phyloP scores from a whole-genome alignment of 2,797 vertebrate genomes.

The Holocentrus rufus region DNA sequence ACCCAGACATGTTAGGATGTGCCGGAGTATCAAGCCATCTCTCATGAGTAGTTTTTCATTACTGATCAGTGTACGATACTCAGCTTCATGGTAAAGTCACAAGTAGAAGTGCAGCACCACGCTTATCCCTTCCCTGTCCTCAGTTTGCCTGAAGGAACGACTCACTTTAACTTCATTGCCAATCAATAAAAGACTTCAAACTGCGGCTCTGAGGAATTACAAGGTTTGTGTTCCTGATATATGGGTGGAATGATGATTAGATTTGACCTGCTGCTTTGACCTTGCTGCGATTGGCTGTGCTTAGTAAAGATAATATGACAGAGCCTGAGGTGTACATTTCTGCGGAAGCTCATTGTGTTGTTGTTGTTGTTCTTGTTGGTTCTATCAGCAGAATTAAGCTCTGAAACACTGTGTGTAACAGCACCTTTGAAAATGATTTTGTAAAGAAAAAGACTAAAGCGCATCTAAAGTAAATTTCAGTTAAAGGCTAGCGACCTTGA shows the following conservation, averaged over 20 bases:
- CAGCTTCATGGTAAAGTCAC: not conserved
- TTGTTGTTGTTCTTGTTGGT: not conserved
- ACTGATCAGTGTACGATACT: no score
- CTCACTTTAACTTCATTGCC: not conserved
- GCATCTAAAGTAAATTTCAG: not conserved
- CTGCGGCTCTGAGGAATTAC: not conserved
- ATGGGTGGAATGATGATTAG: not conserved
- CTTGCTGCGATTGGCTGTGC: not conserved
- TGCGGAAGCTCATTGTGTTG: not conserved
- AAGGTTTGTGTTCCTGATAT: not conserved
- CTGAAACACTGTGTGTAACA: not conserved
- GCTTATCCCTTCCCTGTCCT: not conserved
- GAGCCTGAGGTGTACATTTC: not conserved
- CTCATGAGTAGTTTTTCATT: not conserved
- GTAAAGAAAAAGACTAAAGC: conserved; percentile 11
- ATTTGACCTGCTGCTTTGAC: not conserved
- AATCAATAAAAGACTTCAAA: conserved; percentile 8
- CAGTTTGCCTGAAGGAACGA: not conserved
- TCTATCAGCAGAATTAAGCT: not conserved
- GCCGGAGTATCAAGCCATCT: not conserved
- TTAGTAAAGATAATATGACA: not conserved
- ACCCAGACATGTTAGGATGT: not conserved
- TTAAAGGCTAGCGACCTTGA: not conserved
- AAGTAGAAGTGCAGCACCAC: not conserved
- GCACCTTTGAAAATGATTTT: conserved; percentile 3